Evolutionary conservation across 2,888 invertebrate genomes (phyloP), one percentile per base, ranked within the genome.

Genomic region (Tortrix viridana): DNA sequence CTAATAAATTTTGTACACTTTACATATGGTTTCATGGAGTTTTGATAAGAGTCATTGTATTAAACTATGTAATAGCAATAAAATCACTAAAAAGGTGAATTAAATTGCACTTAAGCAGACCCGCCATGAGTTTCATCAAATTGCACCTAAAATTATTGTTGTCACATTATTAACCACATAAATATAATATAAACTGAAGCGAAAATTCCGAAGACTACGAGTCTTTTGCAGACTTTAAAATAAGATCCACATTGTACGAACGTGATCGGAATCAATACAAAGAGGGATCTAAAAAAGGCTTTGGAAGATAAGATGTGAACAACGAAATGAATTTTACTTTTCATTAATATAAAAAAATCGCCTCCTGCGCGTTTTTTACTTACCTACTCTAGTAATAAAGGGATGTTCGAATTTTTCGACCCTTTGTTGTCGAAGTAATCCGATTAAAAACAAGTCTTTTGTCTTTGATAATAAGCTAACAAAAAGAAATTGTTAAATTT

Each of bases 1-100:
- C 78, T 80, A 46, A 44, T 18, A 52, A n/a, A 22, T 16, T 53
- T n/a, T 41, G n/a, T n/a, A 41, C 37, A 19, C 19, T 19, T 32
- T 12, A 48, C 48, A 9, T 16, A 16, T 3, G 18, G 3, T 3
- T 32, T 32, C 12, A 7, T 32, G 12, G 32, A 32, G 9, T 9
- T 32, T 12, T 32, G 3, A 32, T 0, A 9, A 32, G 9, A 26
- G 23, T 6, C 4, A 23, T 7, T 23, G 23, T 23, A 23, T 1
- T 23, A 23, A 23, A 23, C 23, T 23, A n/a, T n/a, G 23, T 1
- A 23, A 23, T 7, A 23, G 23, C 5, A 26, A 26, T 9, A 26
- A 26, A 26, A 9, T n/a, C n/a, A n/a, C n/a, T n/a, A n/a, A n/a
- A n/a, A n/a, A n/a, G n/a, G n/a, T n/a, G n/a, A 26, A 26, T 5